Percentiles rank a stretch among this genome's conserved stretches.
Conservation (phyloP, 1,140 invertebrate genomes). For the Mya arenaria region DNA sequence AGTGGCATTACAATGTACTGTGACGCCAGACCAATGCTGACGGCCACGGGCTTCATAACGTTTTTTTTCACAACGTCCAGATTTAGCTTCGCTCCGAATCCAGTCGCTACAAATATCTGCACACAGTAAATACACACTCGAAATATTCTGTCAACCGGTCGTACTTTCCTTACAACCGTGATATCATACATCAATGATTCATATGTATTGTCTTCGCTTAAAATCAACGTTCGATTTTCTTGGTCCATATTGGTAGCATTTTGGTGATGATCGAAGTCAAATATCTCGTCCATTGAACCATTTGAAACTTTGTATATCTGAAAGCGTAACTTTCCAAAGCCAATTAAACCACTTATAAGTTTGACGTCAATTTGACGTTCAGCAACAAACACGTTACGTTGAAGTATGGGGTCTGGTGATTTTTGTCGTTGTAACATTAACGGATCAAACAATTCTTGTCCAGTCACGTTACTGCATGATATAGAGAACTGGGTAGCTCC, state of each 20-base stretch:
- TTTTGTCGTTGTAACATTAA: too few species aligned
- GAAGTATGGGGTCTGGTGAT: background rate
- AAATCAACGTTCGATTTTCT: background rate
- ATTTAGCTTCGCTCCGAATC: conserved; percentile 79
- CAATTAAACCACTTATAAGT: conserved; percentile 25
- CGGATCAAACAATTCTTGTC: conserved; percentile 1
- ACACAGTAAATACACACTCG: conserved; percentile 70
- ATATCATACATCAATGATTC: conserved; percentile 50
- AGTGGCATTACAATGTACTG: conserved; percentile 79
- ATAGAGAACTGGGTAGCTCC: conserved; percentile 9
- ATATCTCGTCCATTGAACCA: background rate
- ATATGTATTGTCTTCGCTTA: background rate
- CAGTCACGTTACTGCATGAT: background rate
- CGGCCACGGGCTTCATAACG: conserved; percentile 74
- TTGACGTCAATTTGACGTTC: background rate
- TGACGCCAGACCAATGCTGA: conserved; percentile 74
- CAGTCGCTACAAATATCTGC: conserved; percentile 75
- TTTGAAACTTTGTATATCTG: background rate
- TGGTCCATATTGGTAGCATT: background rate
- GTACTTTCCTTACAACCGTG: conserved; percentile 58
- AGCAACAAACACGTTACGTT: background rate
- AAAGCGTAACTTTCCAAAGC: background rate
- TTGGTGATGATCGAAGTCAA: background rate
- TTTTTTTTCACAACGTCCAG: conserved; percentile 70
- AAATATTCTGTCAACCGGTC: conserved; percentile 74